Base-by-base conservation (phyloP, 1,140 invertebrate genomes). In the Lepidotrigona ventralis region DNA sequence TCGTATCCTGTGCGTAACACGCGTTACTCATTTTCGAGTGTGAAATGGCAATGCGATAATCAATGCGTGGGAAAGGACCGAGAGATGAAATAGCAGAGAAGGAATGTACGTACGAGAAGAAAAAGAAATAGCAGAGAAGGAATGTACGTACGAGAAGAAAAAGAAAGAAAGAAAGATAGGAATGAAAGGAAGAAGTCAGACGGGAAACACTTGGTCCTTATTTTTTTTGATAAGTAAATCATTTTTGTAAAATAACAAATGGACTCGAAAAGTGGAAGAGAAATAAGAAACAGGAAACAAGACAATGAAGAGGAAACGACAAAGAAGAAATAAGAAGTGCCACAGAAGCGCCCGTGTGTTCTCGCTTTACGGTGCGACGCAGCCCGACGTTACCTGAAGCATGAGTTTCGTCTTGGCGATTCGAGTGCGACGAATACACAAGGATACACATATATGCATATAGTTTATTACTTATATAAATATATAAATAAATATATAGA, bases 341-440 rank as follows among this genome's bases (percentile, higher is more conserved):
- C 91, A 93, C 91, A 91, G 86, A 85, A 87, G 91, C 84, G 88
- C 88, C 88, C 89, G 88, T 88, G 89, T 89, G 86, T 88, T 90
- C 88, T 90, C 78, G 88, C 89, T 87, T 88, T 81, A 88, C 84
- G 86, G 89, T 90, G 90, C 90, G 90, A 89, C 87, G 88, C 83
- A 92, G 90, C 84, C 84, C 84, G 87, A 89, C 87, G 91, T 92
- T 93, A 93, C 92, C 92, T 93, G 91, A 92, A 92, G 89, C 87
- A 90, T 91, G 86, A 89, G 87, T 89, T 83, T 91, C 85, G 91
- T 91, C 88, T 90, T 70, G 85, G 81, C 86, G 86, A 91, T 91
- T 92, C 87, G 87, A 92, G 82, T 92, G 90, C 91, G 91, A 91
- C 88, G 88, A 91, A 87, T 91, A 93, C 71, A 86, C 60, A 84